These are phyloP conservation scores for Emydoidea blandingii DNA, from an alignment of 2,797 vertebrate genomes.

Conservation along the genomic window DNA sequence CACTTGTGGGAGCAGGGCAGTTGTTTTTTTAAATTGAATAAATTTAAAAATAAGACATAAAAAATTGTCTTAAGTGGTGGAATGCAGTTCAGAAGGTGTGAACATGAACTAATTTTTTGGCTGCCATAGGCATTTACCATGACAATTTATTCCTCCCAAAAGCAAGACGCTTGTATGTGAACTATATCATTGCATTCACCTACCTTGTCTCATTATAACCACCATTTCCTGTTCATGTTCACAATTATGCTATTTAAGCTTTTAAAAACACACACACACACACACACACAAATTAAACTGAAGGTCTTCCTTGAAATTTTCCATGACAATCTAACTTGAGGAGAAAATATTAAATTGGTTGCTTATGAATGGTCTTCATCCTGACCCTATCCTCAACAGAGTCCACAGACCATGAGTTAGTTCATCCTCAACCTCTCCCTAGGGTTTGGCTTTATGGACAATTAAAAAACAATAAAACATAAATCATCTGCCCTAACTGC, in stretches of 20 bases:
- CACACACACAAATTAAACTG: too few species aligned
- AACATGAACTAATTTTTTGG: not conserved
- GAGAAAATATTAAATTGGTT: not conserved
- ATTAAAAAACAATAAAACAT: not conserved
- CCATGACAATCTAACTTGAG: not conserved
- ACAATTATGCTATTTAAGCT: accelerated
- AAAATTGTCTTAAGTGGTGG: not conserved
- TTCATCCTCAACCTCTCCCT: not conserved
- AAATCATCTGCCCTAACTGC: not conserved
- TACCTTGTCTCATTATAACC: not conserved
- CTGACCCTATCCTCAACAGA: not conserved
- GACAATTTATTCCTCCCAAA: accelerated
- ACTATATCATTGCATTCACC: not conserved
- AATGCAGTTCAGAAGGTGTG: accelerated
- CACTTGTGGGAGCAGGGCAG: not conserved
- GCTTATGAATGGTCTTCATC: not conserved
- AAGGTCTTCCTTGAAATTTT: not conserved
- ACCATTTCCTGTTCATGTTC: not conserved
- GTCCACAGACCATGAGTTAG: not conserved
- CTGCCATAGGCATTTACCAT: not conserved
- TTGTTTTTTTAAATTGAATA: not conserved
- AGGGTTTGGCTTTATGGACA: not conserved
- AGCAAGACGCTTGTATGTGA: too few species aligned
- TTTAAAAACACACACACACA: not conserved
- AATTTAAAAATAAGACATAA: accelerated